These are phyloP conservation scores for Cepphus grylle DNA, from an alignment of 2,113 vertebrate species.

Conservation along the genomic window DNA sequence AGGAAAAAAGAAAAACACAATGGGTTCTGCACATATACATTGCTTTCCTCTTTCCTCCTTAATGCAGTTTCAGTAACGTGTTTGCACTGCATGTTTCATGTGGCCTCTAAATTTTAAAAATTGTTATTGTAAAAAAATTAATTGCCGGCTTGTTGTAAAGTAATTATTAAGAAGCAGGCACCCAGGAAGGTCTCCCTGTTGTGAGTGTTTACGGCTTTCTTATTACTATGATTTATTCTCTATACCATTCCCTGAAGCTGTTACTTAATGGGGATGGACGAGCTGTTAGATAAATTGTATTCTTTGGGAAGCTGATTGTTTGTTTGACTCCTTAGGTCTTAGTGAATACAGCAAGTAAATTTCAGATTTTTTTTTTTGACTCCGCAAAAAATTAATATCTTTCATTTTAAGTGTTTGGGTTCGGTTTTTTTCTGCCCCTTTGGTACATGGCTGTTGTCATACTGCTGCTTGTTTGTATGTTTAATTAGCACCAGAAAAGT, in stretches of 20 bases:
- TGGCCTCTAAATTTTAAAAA: not conserved
- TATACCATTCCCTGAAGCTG: not conserved
- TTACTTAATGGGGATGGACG: not conserved
- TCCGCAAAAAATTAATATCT: fast-evolving
- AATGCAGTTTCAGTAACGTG: not conserved
- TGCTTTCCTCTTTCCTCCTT: not conserved
- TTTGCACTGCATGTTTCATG: not conserved
- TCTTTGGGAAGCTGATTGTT: not conserved
- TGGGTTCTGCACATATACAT: not conserved
- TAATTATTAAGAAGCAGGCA: not conserved
- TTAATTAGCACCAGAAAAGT: not conserved
- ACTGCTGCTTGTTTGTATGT: not conserved
- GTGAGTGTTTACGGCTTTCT: not conserved
- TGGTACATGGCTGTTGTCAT: not conserved
- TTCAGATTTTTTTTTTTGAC: not conserved
- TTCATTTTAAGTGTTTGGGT: not conserved
- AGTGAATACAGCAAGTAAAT: not conserved
- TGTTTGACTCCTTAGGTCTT: not conserved
- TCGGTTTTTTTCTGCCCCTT: not conserved
- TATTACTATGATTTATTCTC: not conserved
- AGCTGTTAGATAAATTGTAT: not conserved
- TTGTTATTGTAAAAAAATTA: not conserved
- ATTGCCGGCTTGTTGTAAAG: not conserved
- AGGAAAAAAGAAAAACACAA: not conserved
- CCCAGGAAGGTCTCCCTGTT: not conserved